Evolutionary conservation across 2,797 vertebrate species (phyloP), one percentile per base, ranked within the genome.

Genomic region (Tragelaphus oryx): DNA sequence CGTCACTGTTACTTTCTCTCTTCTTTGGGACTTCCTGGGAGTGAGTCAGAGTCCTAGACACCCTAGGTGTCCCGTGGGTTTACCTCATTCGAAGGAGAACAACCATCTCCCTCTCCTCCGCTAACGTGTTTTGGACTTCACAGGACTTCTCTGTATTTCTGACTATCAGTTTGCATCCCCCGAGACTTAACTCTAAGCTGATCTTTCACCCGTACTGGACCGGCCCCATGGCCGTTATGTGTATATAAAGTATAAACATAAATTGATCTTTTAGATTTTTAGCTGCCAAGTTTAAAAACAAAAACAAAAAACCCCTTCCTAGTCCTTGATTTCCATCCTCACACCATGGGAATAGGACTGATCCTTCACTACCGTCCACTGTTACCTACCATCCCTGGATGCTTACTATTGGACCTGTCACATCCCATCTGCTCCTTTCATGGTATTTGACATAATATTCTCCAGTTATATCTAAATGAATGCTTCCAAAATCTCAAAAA

Each of bases 1-100:
- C 0, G n/a, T 28, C 20, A 6, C 18, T 0, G 13, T 6, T 50
- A 9, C 54, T 14, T 33, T 57, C 26, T 26, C 4, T 13, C 17
- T 11, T 14, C 4, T 8, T 17, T 57, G 33, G 46, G 33, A 24
- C 7, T 9, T 55, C 7, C 20, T n/a, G 22, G 18, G n/a, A 17
- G 50, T 52, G 76, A 71, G 22, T 33, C 1, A 74, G 46, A 1
- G 2, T 65, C 28, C 26, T 6, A 48, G 16, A 22, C 5, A 2
- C 18, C 13, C 30, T 80, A 8, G 48, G 55, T 4, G 20, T 59
- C 13, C 28, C 24, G 8, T 1, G 16, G 46, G 13, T 16, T 2
- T 33, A 30, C 20, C 18, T 48, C 48, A 50, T 9, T 6, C 41
- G 30, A 5, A 28, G 24, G 60, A 62, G 20, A 78, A 52, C 33